Percentiles rank a stretch among this genome's conserved stretches.
Conservation (phyloP, 2,797 vertebrate genomes). For the Masticophis lateralis region DNA sequence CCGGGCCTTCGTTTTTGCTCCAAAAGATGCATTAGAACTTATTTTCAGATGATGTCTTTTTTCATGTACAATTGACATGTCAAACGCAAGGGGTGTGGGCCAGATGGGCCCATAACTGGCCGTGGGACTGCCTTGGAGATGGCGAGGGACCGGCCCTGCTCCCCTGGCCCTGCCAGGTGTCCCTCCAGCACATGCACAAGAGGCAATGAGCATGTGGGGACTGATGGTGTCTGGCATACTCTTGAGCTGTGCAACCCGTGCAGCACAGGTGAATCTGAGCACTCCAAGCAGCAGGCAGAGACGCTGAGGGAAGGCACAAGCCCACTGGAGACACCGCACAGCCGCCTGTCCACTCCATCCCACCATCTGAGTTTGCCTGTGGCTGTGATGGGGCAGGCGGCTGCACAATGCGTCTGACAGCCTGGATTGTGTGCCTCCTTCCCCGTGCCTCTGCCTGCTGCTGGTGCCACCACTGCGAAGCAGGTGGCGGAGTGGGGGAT, state of each 20-base stretch:
- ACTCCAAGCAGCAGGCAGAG: background rate
- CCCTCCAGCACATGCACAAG: background rate
- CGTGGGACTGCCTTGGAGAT: background rate
- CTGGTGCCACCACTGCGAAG: background rate
- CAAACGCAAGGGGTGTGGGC: background rate
- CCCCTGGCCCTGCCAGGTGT: fast-evolving
- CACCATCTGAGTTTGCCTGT: no score
- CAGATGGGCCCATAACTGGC: background rate
- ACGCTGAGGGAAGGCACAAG: fast-evolving
- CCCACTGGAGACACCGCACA: background rate
- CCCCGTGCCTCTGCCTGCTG: background rate
- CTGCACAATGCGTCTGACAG: fast-evolving
- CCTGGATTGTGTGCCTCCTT: background rate
- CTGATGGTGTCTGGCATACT: background rate
- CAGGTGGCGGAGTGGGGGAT: fast-evolving
- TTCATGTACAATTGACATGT: background rate
- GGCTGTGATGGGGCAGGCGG: background rate
- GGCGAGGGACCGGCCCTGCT: background rate
- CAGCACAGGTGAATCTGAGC: no score
- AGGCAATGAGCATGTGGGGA: background rate
- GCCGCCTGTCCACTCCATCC: no score
- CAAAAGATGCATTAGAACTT: no score
- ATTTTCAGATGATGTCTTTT: no score
- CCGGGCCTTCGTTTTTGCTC: no score
- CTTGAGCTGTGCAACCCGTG: background rate